Evolutionary conservation across 2,113 vertebrate genomes (phyloP).

Genomic region (Vulpes lagopus): DNA sequence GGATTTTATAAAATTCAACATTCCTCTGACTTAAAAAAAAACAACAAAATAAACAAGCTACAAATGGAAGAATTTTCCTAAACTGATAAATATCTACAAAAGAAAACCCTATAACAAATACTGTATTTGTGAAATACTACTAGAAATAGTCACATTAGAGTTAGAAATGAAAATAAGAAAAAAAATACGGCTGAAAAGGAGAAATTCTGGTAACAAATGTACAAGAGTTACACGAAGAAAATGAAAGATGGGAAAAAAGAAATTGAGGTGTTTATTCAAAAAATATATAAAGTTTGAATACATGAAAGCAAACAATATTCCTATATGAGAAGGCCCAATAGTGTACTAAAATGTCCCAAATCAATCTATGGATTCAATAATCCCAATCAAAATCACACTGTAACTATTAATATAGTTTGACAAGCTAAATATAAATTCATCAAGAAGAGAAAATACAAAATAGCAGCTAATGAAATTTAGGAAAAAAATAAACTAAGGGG

Average conservation of each 20-base stretch:
- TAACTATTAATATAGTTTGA: constrained; percentile 40
- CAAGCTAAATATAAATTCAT: background rate
- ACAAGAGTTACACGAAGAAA: background rate
- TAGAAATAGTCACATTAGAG: background rate
- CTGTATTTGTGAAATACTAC: background rate
- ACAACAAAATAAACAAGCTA: background rate
- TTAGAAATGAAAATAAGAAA: background rate
- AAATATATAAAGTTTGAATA: background rate
- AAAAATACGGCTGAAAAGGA: background rate
- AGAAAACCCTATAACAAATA: background rate
- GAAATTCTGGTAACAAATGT: constrained; percentile 6
- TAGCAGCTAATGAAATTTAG: constrained; percentile 10
- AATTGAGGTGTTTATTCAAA: background rate
- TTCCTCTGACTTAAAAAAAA: background rate
- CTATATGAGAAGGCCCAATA: background rate
- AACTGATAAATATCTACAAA: background rate
- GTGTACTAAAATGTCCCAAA: background rate
- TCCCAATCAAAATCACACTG: background rate
- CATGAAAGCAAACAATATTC: constrained; percentile 19
- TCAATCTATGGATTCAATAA: constrained; percentile 2
- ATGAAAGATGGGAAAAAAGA: background rate
- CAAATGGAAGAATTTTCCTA: background rate
- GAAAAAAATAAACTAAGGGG: background rate
- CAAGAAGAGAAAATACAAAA: background rate
- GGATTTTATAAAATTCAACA: constrained; percentile 35